These are phyloP conservation scores for Otolemur crassicaudatus DNA, from an alignment of 2,797 vertebrate genomes.

Conservation along the genomic window DNA sequence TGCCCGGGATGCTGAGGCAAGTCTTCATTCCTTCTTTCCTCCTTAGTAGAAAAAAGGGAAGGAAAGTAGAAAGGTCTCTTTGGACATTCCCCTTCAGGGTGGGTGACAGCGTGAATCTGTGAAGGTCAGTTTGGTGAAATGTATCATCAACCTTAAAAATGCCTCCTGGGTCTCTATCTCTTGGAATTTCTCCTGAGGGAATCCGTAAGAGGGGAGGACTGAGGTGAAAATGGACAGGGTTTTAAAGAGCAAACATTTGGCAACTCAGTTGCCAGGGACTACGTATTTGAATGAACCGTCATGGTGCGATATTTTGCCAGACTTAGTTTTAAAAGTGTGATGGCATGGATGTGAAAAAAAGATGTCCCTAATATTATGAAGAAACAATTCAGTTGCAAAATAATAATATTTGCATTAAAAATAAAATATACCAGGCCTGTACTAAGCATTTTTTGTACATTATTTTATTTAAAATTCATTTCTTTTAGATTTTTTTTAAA, in stretches of 20 bases:
- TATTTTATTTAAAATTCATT: neutral
- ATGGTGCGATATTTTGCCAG: fast-evolving
- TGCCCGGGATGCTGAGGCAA: neutral
- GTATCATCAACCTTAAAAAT: neutral
- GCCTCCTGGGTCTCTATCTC: neutral
- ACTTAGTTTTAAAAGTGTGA: neutral
- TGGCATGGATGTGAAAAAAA: neutral
- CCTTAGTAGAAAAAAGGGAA: neutral
- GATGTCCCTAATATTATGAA: neutral
- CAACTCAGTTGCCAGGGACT: neutral
- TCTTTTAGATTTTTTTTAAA: neutral
- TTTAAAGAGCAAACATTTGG: neutral
- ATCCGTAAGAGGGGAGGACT: neutral
- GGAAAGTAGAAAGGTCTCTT: neutral
- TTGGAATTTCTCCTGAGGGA: neutral
- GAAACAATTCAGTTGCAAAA: neutral
- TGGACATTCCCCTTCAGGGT: neutral
- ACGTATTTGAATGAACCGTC: too few relatives aligned
- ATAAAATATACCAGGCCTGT: neutral
- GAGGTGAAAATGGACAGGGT: neutral
- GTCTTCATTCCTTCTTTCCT: neutral
- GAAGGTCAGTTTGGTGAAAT: neutral
- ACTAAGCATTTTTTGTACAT: neutral
- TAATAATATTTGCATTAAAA: neutral
- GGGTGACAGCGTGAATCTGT: neutral